Evolutionary conservation across 2,888 invertebrate genomes (phyloP), one percentile per base, ranked within the genome.

Genomic region (Nomada flava): DNA sequence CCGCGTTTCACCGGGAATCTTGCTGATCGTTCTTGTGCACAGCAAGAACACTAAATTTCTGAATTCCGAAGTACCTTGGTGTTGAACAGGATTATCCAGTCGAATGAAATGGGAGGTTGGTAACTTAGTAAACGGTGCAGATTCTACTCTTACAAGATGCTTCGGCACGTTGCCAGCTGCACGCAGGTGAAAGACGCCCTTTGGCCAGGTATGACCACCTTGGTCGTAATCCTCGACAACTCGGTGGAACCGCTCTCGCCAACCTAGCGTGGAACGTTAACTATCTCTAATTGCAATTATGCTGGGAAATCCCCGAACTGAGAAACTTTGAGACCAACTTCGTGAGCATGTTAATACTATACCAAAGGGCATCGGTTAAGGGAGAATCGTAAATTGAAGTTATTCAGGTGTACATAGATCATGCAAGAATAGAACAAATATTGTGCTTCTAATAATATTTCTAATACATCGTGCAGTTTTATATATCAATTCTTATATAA

Each of bases 231-330:
- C 81, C 83, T 57, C 74, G 78, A 86, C 76, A 86, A 87, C 79
- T 86, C 72, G 72, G 36, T 74, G 65, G 71, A 73, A 68, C 77
- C 72, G 50, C 57, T 55, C 69, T 75, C 76, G 44, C 72, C 68
- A 64, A 60, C 77, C 62, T 68, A 50, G 50, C 76, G 42, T 81
- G 72, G 76, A 83, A 86, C 80, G 71, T 82, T 83, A 84, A 87
- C 83, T 84, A 62, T 76, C 82, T 70, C 64, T 86, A 86, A 82
- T 87, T 87, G 83, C 83, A 86, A 89, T 84, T 89, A 82, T 59
- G 57, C 26, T 57, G n/a, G 72, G 74, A 70, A 86, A 82, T 82
- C 71, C 69, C 71, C 29, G 53, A 59, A 65, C 68, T 75, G 76
- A 42, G 64, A 59, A 79, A 85, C 76, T 77, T 77, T 11, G 36